Conservation (phyloP, 35 echinoderm and acorn worm genomes). For the Apostichopus californicus region DNA sequence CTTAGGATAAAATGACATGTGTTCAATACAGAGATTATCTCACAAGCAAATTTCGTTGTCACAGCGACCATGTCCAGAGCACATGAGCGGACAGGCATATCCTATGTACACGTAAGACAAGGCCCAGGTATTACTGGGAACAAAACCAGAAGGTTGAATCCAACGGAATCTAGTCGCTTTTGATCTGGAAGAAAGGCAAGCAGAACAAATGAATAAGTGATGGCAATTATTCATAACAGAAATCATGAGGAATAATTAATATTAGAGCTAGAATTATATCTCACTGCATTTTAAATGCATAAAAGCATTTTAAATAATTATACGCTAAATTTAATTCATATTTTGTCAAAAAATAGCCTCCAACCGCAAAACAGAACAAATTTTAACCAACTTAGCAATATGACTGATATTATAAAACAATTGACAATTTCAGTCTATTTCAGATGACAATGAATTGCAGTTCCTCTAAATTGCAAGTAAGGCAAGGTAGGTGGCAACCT, state of each 20-base stretch:
- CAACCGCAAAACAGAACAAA: too few species aligned
- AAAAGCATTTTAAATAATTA: too few species aligned
- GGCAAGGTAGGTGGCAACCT: too few species aligned
- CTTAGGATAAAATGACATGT: too few species aligned
- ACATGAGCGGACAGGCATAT: conserved; percentile 75
- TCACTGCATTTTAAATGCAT: too few species aligned
- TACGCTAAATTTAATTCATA: too few species aligned
- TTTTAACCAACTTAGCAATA: too few species aligned
- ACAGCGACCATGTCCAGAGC: conserved; percentile 88
- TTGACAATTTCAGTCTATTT: too few species aligned
- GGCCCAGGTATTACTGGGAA: conserved; percentile 78
- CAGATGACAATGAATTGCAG: too few species aligned
- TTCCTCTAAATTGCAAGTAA: too few species aligned
- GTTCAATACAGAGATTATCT: conserved; percentile 5
- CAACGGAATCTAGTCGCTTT: conserved; percentile 91
- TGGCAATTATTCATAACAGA: not conserved
- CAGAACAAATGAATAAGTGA: not conserved
- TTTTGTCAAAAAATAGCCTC: too few species aligned
- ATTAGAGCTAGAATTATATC: not conserved
- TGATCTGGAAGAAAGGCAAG: conserved; percentile 47
- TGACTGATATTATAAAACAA: too few species aligned
- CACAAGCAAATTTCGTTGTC: conserved; percentile 79
- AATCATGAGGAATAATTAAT: not conserved
- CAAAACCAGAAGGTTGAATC: conserved; percentile 79
- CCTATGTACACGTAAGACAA: conserved; percentile 92